Conservation (phyloP, 2,797 vertebrate genomes). For the Ctenopoma multispine region DNA sequence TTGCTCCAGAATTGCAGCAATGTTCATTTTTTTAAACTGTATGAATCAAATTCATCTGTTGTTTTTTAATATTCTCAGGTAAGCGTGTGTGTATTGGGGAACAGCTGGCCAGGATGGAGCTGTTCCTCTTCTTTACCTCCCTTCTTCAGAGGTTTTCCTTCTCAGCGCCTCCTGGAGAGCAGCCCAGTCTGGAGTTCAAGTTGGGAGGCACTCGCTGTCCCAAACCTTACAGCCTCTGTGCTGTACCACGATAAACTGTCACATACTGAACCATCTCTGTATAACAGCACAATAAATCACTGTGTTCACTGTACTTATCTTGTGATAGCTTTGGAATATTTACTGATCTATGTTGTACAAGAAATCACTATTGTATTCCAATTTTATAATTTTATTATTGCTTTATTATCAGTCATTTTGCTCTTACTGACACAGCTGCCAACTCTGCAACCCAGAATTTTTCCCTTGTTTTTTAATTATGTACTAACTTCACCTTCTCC, state of each 20-base stretch:
- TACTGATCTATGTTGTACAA: too few relatives aligned
- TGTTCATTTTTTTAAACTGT: background rate
- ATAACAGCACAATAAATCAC: conserved; percentile 33
- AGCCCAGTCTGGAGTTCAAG: conserved; percentile 62
- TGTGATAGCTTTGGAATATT: too few relatives aligned
- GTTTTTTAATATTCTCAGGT: conserved; percentile 70
- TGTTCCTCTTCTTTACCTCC: conserved; percentile 80
- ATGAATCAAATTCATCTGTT: background rate
- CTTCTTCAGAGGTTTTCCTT: conserved; percentile 88
- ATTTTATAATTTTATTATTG: too few relatives aligned
- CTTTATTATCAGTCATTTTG: too few relatives aligned
- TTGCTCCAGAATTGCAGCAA: background rate
- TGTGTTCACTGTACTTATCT: background rate
- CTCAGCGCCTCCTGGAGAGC: conserved; percentile 63
- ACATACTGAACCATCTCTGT: conserved; percentile 41
- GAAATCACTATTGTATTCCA: too few relatives aligned
- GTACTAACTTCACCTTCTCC: too few relatives aligned
- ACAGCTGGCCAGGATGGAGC: conserved; percentile 82
- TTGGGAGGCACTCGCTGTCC: conserved; percentile 74
- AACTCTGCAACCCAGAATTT: too few relatives aligned
- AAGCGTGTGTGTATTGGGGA: conserved; percentile 85
- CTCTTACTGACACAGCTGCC: too few relatives aligned
- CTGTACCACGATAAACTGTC: conserved; percentile 45
- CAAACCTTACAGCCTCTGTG: conserved; percentile 78
- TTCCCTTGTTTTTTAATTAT: too few relatives aligned